Base-by-base conservation (phyloP, 2,113 vertebrate species). In the Cygnus atratus region DNA sequence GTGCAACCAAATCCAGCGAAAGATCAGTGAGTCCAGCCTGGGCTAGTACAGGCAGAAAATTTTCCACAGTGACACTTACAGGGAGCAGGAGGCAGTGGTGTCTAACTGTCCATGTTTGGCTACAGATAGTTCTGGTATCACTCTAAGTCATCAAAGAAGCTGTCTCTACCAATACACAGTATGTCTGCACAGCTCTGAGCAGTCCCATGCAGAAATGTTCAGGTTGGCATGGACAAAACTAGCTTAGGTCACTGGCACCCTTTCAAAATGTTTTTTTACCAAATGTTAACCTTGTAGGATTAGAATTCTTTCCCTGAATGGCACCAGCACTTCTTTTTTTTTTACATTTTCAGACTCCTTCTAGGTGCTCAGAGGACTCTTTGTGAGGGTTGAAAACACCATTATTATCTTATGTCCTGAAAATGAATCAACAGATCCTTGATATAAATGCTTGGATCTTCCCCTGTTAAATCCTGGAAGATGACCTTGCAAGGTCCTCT, bases 401-500 rank as follows among this genome's bases (percentile, higher is more conserved):
- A 3, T 29, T 35, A 22, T 63, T 70, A 65, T 66, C 61, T 54
- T 59, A 50, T 58, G 28, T 67, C 29, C 75, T 88, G 50, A 92
- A 90, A 85, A 85, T 12, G 14, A 82, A 85, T 52, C 62, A 95
- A 91, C 37, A 81, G 46, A 79, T 77, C 21, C 66, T 88, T 57
- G 19, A 55, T 63, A 84, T 4, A 88, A 94, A 88, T 43, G 10
- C 48, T 89, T 87, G 35, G 61, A 88, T 87, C 76, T 90, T 94
- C 18, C n/a, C 35, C 61, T 77, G 25, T 71, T 88, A 84, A 88
- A 71, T 41, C 73, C 54, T 78, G 52, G 52, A 84, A 61, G 57
- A 82, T 67, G 81, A 94, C 90, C 90, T 94, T 78, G 70, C 54
- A 84, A 96, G 70, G 78, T 87, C 39, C 43, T 82, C 54, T 93